Conservation (phyloP, 2,797 vertebrate genomes). For the Champsocephalus esox region DNA sequence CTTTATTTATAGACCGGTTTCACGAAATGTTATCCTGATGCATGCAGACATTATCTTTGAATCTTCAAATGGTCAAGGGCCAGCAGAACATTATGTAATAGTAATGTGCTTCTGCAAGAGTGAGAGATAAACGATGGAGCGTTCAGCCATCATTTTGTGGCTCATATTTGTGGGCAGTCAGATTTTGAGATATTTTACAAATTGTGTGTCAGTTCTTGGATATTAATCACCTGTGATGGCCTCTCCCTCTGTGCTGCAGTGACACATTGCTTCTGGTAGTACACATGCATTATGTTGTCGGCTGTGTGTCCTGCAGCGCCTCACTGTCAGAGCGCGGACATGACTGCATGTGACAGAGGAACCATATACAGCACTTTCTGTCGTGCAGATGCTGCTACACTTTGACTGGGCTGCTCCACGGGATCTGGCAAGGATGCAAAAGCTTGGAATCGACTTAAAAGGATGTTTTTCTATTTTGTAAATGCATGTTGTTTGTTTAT, state of each 20-base stretch:
- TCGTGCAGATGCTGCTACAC: conserved; percentile 35
- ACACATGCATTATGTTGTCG: conserved; percentile 47
- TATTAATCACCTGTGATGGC: conserved; percentile 13
- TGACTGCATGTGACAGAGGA: conserved; percentile 24
- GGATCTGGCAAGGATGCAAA: conserved; percentile 1
- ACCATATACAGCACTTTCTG: conserved; percentile 28
- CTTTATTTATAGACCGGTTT: neutral
- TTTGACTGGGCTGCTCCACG: neutral
- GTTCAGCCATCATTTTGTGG: neutral
- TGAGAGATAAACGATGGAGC: neutral
- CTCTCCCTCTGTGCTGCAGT: conserved; percentile 32
- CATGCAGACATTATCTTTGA: neutral
- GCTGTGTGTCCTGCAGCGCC: conserved; percentile 54
- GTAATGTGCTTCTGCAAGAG: neutral
- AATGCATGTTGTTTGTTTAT: neutral
- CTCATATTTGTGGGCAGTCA: neutral
- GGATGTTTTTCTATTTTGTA: neutral
- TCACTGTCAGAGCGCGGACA: too few relatives aligned
- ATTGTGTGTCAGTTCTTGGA: neutral
- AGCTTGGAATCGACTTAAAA: neutral
- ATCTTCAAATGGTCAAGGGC: neutral
- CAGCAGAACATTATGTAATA: neutral
- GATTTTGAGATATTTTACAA: neutral
- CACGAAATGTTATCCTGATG: neutral
- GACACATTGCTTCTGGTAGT: conserved; percentile 56